Conservation (phyloP, 64 coral and sea anemone species). For the Anthopleura sola region DNA sequence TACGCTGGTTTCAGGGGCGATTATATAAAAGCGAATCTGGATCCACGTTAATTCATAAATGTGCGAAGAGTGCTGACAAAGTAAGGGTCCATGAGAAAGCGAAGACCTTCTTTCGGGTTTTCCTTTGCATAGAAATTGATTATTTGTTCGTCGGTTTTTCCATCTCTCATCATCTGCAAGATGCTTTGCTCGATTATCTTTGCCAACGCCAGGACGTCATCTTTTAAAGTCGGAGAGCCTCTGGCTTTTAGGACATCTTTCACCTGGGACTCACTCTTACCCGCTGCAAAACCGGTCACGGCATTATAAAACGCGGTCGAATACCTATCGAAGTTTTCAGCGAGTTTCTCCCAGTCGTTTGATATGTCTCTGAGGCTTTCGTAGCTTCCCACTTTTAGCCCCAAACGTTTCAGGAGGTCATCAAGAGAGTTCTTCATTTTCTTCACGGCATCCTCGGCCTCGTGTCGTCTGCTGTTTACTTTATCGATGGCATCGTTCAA, state of each 20-base stretch:
- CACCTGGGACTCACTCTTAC: slow-evolving; percentile 35
- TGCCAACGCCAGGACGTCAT: slow-evolving; percentile 54
- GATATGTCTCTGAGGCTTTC: slow-evolving; percentile 63
- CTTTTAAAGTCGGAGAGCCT: slow-evolving; percentile 20
- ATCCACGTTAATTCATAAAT: no score
- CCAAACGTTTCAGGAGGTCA: slow-evolving; percentile 36
- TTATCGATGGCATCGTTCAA: slow-evolving; percentile 64
- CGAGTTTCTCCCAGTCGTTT: slow-evolving; percentile 59
- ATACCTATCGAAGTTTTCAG: slow-evolving; percentile 58
- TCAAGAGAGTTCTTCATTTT: slow-evolving; percentile 73
- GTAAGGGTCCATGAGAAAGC: slow-evolving; percentile 62
- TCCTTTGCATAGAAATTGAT: slow-evolving; percentile 68
- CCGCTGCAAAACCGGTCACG: slow-evolving; percentile 60
- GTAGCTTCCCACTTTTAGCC: slow-evolving; percentile 40
- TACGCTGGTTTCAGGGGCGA: neutral
- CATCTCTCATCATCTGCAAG: slow-evolving; percentile 58
- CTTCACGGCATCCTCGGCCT: slow-evolving; percentile 44
- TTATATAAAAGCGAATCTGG: slow-evolving; percentile 10
- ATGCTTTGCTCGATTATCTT: slow-evolving; percentile 57
- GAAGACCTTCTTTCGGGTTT: slow-evolving; percentile 67
- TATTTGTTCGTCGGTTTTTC: slow-evolving; percentile 64
- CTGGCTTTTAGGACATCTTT: slow-evolving; percentile 25
- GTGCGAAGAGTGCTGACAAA: slow-evolving; percentile 67
- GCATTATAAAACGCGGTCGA: slow-evolving; percentile 59
- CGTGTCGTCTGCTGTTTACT: slow-evolving; percentile 42